Evolutionary conservation across 2,113 vertebrate species (phyloP).

Genomic region (Rafetus swinhoei): DNA sequence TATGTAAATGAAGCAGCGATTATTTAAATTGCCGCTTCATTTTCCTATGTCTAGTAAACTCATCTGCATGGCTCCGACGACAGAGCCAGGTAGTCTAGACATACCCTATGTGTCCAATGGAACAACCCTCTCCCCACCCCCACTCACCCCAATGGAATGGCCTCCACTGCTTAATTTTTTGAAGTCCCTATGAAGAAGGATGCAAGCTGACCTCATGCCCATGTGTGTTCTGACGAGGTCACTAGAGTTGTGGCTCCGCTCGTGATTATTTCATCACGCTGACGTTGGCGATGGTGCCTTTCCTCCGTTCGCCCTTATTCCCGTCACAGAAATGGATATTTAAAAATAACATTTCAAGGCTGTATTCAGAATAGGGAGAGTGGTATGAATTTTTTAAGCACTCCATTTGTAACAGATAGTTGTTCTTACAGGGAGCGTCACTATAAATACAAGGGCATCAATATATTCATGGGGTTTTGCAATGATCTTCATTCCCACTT

Average conservation of each 20-base stretch:
- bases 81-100: too few species aligned
- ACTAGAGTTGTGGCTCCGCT: background rate
- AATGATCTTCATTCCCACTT: background rate
- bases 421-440: constrained; percentile 25
- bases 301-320: background rate
- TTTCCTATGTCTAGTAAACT: too few species aligned
- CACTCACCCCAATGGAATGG: background rate
- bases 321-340: background rate
- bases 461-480: background rate
- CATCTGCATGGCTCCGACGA: too few species aligned
- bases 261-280: background rate
- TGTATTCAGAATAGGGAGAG: background rate
- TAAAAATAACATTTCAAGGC: constrained; percentile 20
- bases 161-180: background rate
- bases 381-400: background rate
- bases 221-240: background rate
- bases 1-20: too few species aligned
- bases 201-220: background rate
- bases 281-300: background rate
- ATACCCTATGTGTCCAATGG: too few species aligned
- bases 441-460: background rate
- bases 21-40: too few species aligned
- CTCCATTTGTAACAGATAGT: background rate
- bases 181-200: background rate
- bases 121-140: too few species aligned